phyloP scores from a whole-genome alignment of 2,113 vertebrate species.

The Menidia beryllina region DNA sequence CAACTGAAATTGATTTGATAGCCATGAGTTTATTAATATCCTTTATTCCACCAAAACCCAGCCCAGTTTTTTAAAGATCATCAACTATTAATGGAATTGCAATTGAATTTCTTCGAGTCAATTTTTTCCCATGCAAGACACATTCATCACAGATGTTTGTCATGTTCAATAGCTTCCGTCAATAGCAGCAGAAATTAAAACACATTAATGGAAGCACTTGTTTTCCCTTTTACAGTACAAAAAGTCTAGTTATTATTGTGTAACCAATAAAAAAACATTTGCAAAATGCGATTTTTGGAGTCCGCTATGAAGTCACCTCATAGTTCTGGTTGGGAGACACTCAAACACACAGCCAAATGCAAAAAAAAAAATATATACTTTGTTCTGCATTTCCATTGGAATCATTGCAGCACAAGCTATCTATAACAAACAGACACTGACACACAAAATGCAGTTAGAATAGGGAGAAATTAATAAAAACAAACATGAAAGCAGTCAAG shows the following conservation, averaged over 20 bases:
- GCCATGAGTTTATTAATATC: background rate
- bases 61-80: background rate
- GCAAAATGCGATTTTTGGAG: no score
- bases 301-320: no score
- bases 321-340: background rate
- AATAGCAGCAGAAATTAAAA: no score
- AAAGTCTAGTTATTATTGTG: no score
- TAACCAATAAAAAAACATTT: no score
- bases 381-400: background rate
- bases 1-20: no score
- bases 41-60: background rate
- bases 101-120: background rate
- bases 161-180: no score
- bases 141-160: background rate
- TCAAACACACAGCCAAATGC: background rate
- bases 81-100: background rate
- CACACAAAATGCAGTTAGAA: background rate
- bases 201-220: no score
- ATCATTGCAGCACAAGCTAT: constrained; percentile 2
- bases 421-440: constrained; percentile 10
- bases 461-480: constrained; percentile 7
- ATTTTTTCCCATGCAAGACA: background rate
- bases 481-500: constrained; percentile 4
- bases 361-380: background rate
- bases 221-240: no score